Evolutionary conservation across 2,888 invertebrate genomes (phyloP).

Genomic region (Hirtodrosophila alboralis): DNA sequence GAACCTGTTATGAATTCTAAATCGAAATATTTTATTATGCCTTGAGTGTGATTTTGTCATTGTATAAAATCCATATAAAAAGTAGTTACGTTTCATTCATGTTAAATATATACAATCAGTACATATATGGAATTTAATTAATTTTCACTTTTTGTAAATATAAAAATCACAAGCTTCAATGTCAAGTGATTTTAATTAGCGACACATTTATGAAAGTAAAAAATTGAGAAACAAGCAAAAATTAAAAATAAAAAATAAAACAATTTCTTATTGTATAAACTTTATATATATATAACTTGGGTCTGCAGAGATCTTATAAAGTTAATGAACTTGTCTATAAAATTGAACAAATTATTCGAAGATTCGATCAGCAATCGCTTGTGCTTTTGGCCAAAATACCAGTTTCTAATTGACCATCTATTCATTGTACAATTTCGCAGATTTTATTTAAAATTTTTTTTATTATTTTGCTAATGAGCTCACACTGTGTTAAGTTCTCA

Average conservation of each 20-base stretch:
- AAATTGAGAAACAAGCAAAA: constrained; percentile 13
- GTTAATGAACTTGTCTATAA: no score
- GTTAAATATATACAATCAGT: not conserved
- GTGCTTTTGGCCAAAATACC: constrained; percentile 12
- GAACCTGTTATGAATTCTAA: no score
- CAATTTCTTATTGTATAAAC: not conserved
- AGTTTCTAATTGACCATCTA: constrained; percentile 21
- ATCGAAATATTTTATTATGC: no score
- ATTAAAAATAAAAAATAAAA: no score
- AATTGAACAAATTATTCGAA: no score
- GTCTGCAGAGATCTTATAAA: no score
- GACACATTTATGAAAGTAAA: constrained; percentile 13
- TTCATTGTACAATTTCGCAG: constrained; percentile 30
- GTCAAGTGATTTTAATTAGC: constrained; percentile 36
- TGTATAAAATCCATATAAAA: constrained; percentile 1
- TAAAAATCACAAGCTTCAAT: constrained; percentile 21
- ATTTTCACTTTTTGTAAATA: constrained; percentile 14
- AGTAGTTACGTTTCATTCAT: constrained; percentile 2
- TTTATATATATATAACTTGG: not conserved
- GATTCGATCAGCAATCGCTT: not conserved
- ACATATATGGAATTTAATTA: no score
- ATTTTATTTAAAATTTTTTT: constrained; percentile 4
- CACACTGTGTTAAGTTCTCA: constrained; percentile 10
- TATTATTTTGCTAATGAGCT: constrained; percentile 52
- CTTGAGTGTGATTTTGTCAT: not conserved